Evolutionary conservation across 2,888 invertebrate genomes (phyloP), one percentile per base, ranked within the genome.

Genomic region (Pollenia labialis): DNA sequence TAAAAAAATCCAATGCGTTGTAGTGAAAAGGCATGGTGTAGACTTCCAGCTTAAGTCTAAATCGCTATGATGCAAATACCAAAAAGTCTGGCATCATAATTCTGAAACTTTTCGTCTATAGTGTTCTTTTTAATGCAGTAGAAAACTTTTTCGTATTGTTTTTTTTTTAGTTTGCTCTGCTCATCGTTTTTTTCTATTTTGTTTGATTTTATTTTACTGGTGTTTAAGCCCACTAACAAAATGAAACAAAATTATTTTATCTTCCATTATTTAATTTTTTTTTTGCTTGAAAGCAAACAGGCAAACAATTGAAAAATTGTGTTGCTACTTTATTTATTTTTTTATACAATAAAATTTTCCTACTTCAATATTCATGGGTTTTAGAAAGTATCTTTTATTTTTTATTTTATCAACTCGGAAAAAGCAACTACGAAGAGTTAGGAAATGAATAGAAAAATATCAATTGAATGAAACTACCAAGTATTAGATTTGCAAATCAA

Each of bases 171-270:
- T 54, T 75, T 62, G 50, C 52, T 75, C 42, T 62, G 16, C 46
- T 52, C 16, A 44, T 23, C 66, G 60, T 44, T 76, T 32, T 40
- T 58, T 40, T 52, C 50, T 16, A n/a, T 58, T 74, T 32, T 60
- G 64, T 80, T 80, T 80, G 50, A 50, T 62, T 80, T 80, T 71
- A 62, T 71, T 80, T 80, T 62, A 71, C 80, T 80, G 80, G 23
- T 72, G 80, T 80, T 71, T 72, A 72, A 72, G 71, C 46, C 80
- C 62, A 80, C 80, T 54, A 80, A 72, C 60, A 72, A 80, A 64
- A 44, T 50, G 62, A 71, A 72, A 71, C 44, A 72, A 54, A 64
- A 44, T 72, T 71, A 66, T 77, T 80, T 56, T 71, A 80, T 80
- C 62, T 80, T 71, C 23, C 64, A 71, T 71, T 62, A 64, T 62